Evolutionary conservation across 2,113 vertebrate species (phyloP), one percentile per base, ranked within the genome.

Genomic region (Calypte anna): DNA sequence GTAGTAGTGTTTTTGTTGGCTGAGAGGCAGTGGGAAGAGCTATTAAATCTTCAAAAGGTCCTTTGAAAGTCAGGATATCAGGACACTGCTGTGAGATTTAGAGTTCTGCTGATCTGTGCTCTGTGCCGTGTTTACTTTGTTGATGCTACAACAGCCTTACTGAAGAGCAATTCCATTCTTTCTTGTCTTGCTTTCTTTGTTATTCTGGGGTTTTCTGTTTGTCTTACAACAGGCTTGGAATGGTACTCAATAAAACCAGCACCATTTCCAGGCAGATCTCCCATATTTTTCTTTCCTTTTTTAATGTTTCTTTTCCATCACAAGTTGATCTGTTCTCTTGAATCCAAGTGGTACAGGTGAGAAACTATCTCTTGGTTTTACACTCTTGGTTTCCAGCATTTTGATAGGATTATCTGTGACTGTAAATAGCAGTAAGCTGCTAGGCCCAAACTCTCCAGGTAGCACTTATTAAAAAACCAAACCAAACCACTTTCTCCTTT

Each of bases 31-130:
- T 84, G 73, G 57, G 73, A 95, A 93, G 86, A 93, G 73, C 88
- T 91, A 84, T 90, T 78, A 88, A 86, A 90, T 90, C 76, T 88
- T 86, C 61, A 86, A 64, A 77, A 88, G 76, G 90, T 86, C 64
- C 77, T 96, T 72, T 94, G 91, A 91, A 97, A 95, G 91, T 93
- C 82, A 90, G 76, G 61, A 2, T 81, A 92, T 90, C 48, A 25
- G 86, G 68, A 31, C 57, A 20, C 80, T 88, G 69, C 86, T 79
- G 80, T 86, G 82, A 84, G 94, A 73, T 92, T 75, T 61, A 81
- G 95, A 90, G 43, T 68, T 86, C 86, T 90, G 58, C 88, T 86
- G 28, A 23, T 82, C 33, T 80, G 0, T 91, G 72, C 61, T 86
- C 36, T 23, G 3, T 78, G 51, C 31, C 31, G 85, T 93, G 85